Base-by-base conservation (phyloP, 2,888 invertebrate species). In the Chymomyza procnemis region DNA sequence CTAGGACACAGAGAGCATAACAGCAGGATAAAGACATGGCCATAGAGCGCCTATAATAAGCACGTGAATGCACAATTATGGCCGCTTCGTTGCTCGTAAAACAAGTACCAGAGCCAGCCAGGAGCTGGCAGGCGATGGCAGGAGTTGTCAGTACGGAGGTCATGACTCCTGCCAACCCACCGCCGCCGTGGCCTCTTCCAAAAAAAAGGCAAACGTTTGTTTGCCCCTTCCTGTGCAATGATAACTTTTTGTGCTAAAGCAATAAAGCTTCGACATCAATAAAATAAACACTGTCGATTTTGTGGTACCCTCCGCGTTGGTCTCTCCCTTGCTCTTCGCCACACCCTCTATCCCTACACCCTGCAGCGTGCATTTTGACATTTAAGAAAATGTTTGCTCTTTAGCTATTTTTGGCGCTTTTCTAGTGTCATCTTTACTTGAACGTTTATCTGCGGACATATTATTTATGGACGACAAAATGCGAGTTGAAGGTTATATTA, bases 371-470 rank as follows among this genome's bases (percentile, higher is more conserved):
- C 87, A 82, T 82, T 87, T 80, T 78, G 84, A 76, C 85, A 71
- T 76, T 79, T 85, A 81, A 84, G 76, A 41, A 41, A 41, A 41
- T 41, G 34, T 41, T 41, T 9, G 34, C 34, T 41, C 34, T 41
- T 41, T 41, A 41, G 34, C 34, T 41, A 41, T 41, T 41, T 41
- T 12, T 41, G 34, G 12, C 12, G 12, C 12, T 34, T 34, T 34
- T 34, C 34, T 34, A 34, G 34, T 34, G 34, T 34, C 34, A 12
- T 66, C 58, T 48, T 68, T 80, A 68, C 71, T 76, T 79, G 61
- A 84, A 84, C 82, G 81, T 82, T 82, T 82, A 86, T 86, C 87
- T 85, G 80, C 85, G 85, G 83, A 87, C 85, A 84, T 80, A 84
- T 85, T 79, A 87, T 75, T 84, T 73, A 79, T 50, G 3, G 1